These are phyloP conservation scores for Aulostomus chinensis DNA, from an alignment of 2,797 vertebrate species.

Conservation along the genomic window DNA sequence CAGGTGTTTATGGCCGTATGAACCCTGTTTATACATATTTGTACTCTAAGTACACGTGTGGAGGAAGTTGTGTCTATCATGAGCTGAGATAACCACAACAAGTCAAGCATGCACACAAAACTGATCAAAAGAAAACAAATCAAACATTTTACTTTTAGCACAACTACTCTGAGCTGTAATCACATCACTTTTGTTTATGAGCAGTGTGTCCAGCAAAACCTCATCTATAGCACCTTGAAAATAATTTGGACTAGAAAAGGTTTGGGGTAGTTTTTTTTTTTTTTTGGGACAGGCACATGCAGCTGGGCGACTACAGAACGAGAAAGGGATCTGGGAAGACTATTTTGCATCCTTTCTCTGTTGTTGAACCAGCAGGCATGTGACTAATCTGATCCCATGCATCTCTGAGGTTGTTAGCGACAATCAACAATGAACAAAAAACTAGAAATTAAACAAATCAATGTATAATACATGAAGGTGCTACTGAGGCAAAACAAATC, in stretches of 20 bases:
- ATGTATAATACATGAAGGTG: conserved; percentile 93
- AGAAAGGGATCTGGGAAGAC: conserved; percentile 81
- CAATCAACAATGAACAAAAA: conserved; percentile 77
- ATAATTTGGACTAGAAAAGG: conserved; percentile 55
- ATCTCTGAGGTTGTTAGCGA: conserved; percentile 84
- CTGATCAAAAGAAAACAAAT: conserved; percentile 33
- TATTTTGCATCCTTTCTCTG: conserved; percentile 74
- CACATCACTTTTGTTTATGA: conserved; percentile 40
- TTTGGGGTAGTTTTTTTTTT: conserved; percentile 54
- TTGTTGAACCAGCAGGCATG: conserved; percentile 94
- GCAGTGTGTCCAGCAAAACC: conserved; percentile 60
- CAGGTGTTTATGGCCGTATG: too few relatives aligned
- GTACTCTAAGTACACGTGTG: conserved; percentile 23
- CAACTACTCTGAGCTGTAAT: conserved; percentile 28
- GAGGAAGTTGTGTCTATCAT: conserved; percentile 37
- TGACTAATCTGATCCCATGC: conserved; percentile 98
- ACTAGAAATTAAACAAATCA: conserved; percentile 86
- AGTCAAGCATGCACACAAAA: conserved; percentile 67
- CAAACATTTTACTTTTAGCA: conserved; percentile 36
- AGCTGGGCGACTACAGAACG: conserved; percentile 83
- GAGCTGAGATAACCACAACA: conserved; percentile 38
- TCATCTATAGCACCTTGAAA: conserved; percentile 73
- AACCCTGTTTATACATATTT: too few relatives aligned
- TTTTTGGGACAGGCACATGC: conserved; percentile 86
- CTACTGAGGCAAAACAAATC: conserved; percentile 86